Conservation (phyloP, 2,113 vertebrate genomes). For the Epinephelus fuscoguttatus region DNA sequence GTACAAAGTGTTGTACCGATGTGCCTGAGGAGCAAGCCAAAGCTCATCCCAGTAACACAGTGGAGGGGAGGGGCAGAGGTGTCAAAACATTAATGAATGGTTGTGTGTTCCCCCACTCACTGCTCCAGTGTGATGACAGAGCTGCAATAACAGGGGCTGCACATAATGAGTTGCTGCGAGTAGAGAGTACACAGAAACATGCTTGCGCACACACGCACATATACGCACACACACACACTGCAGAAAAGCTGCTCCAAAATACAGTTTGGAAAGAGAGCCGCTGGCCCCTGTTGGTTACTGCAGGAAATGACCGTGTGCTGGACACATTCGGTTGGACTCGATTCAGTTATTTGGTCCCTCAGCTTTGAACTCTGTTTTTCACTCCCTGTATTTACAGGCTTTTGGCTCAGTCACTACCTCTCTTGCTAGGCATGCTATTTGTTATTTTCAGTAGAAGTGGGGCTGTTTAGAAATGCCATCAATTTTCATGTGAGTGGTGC, state of each 20-base stretch:
- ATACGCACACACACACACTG: neutral
- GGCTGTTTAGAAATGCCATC: neutral
- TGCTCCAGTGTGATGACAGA: conserved; percentile 40
- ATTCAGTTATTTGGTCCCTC: neutral
- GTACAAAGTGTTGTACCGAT: conserved; percentile 44
- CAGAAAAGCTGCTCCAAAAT: conserved; percentile 17
- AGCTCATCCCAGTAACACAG: conserved; percentile 46
- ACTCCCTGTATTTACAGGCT: neutral
- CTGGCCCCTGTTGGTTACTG: conserved; percentile 45
- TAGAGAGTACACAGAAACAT: conserved; percentile 9
- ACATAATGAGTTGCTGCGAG: conserved; percentile 45
- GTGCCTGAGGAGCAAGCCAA: conserved; percentile 58
- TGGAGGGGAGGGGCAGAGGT: conserved; percentile 31
- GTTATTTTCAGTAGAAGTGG: neutral
- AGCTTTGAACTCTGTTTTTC: conserved; percentile 8
- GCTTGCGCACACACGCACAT: neutral
- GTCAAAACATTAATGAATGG: conserved; percentile 63
- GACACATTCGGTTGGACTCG: conserved; percentile 9
- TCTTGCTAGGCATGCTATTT: neutral
- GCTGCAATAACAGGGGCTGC: conserved; percentile 29
- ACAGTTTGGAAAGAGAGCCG: neutral
- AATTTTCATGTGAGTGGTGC: neutral
- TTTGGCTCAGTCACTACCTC: neutral
- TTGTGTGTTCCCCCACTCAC: conserved; percentile 36
- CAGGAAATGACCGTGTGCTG: conserved; percentile 15